phyloP scores from a whole-genome alignment of 2,888 invertebrate genomes.

The Hydraecia micacea region DNA sequence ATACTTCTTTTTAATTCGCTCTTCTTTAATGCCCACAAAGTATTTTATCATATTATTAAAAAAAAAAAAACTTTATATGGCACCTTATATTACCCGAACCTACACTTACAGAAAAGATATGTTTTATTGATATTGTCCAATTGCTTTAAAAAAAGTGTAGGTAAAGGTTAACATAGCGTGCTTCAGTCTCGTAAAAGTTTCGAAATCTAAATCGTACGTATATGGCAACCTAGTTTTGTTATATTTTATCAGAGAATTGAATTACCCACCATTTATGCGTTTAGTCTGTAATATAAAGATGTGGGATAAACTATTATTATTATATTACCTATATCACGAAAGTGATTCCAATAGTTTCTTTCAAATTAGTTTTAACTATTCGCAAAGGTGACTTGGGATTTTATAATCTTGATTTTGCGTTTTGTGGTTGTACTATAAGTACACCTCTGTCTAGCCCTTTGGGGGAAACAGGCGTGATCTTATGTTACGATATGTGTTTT shows the following conservation, averaged over 20 bases:
- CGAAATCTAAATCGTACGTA: slow-evolving; percentile 14
- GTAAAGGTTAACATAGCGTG: slow-evolving; percentile 43
- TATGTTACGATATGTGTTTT: neutral
- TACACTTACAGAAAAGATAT: neutral
- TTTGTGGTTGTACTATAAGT: too few relatives aligned
- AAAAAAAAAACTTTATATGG: too few relatives aligned
- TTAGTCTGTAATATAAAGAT: neutral
- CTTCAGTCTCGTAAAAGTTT: slow-evolving; percentile 19
- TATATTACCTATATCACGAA: neutral
- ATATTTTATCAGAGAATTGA: slow-evolving; percentile 14
- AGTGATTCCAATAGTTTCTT: neutral
- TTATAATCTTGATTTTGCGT: neutral
- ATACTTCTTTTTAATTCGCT: neutral
- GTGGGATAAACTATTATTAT: neutral
- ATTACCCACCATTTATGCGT: neutral
- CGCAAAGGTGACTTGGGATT: neutral
- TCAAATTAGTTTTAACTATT: neutral
- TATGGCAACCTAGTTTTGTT: slow-evolving; percentile 10
- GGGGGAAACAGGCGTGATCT: neutral
- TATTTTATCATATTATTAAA: neutral
- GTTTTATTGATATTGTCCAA: slow-evolving; percentile 1
- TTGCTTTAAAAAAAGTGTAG: neutral
- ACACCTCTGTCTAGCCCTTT: neutral
- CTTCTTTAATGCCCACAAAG: neutral
- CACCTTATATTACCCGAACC: neutral